Evolutionary conservation across 2,797 vertebrate species (phyloP), one percentile per base, ranked within the genome.

Genomic region (Platalea minor): DNA sequence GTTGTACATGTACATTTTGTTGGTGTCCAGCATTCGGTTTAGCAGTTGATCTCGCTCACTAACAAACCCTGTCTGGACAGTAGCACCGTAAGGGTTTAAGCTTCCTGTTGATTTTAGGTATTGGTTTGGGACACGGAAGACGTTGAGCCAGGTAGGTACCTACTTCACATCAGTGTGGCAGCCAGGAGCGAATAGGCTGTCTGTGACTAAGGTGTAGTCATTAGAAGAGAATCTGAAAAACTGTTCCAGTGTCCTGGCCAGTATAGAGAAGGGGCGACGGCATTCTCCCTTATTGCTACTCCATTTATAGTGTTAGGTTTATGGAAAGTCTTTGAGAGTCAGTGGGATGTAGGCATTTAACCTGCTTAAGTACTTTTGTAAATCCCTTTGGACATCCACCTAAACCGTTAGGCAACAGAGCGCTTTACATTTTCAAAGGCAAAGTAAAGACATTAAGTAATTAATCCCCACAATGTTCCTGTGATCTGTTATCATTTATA

Each of bases 341-440:
- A 84, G 50, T 90, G 69, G 85, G 73, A 81, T 10, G 31, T 69
- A 69, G 91, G 91, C 76, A 88, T 94, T 96, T 96, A 93, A 81
- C 96, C 95, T 95, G 73, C 94, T 88, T 84, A 94, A 91, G 79
- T 76, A 85, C 95, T 96, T 96, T 75, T 63, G 57, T 91, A 94
- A 96, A 96, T 97, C 93, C 88, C 82, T 94, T 88, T 88, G 94
- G 85, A 51, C 73, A 63, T 74, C 39, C 61, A 93, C 91, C 96
- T 91, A 24, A 94, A 96, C 76, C 65, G 61, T 79, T 57, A 87
- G 89, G 85, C 89, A 93, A 88, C 29, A 45, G 65, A 84, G 73
- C 31, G 85, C 88, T 95, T 94, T 94, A 53, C 28, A 20, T 93
- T 93, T 94, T 67, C 96, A 95, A 93, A 92, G 87, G 68, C 91